Percentiles rank a stretch among this genome's conserved stretches.
These are phyloP conservation scores for Athalia rosae DNA, from an alignment of 2,888 invertebrate genomes.

Conservation along the genomic window DNA sequence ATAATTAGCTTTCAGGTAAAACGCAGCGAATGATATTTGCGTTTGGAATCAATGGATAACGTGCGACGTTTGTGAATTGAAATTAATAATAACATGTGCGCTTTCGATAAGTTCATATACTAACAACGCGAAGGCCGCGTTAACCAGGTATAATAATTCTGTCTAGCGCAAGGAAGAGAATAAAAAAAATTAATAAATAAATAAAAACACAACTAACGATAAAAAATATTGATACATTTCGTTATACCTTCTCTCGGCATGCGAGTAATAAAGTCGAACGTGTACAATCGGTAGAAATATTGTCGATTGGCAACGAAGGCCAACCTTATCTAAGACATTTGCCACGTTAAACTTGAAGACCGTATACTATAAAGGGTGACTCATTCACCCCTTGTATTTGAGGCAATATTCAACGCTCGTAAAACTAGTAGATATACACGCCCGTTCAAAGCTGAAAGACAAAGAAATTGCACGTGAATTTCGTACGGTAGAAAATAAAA, in stretches of 20 bases:
- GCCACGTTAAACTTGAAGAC: background rate
- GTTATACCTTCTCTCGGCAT: background rate
- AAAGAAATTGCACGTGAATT: background rate
- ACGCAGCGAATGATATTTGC: no score
- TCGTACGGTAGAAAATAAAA: background rate
- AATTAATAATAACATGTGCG: no score
- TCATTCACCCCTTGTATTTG: background rate
- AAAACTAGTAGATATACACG: background rate
- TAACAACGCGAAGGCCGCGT: background rate
- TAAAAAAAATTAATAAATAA: background rate
- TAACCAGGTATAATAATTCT: background rate
- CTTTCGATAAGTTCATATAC: no score
- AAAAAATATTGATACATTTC: background rate
- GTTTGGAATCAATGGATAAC: no score
- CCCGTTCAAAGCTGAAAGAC: background rate
- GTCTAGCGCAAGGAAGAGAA: background rate
- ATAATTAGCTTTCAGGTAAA: no score
- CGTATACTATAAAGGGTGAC: background rate
- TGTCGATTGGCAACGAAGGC: slow-evolving; percentile 29
- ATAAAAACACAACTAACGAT: background rate
- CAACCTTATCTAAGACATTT: slow-evolving; percentile 30
- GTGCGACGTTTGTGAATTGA: no score
- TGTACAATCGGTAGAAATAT: slow-evolving; percentile 4
- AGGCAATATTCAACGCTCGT: background rate
- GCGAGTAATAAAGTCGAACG: background rate